A percentile compares a stretch with the other conserved stretches of the same genome.
Conservation (phyloP, 2,888 invertebrate genomes). For the Tenthredo scrophulariae region DNA sequence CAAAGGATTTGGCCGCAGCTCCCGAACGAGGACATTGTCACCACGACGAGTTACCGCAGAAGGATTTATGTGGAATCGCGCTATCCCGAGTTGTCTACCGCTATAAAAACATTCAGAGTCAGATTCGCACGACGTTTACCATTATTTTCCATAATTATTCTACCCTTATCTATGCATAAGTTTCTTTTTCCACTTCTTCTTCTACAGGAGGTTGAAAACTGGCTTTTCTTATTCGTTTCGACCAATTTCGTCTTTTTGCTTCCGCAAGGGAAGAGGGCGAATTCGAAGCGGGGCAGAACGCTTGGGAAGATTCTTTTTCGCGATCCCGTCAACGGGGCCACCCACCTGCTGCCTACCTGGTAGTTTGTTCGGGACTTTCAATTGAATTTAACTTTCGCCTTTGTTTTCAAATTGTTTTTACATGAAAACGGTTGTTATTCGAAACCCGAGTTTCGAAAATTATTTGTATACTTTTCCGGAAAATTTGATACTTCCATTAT, state of each 20-base stretch:
- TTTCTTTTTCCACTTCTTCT: constrained; percentile 3
- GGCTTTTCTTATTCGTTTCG: neutral
- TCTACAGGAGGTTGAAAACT: neutral
- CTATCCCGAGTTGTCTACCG: neutral
- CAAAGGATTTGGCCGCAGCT: constrained; percentile 31
- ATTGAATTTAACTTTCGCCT: constrained; percentile 59
- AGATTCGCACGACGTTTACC: neutral
- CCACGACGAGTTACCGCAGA: neutral
- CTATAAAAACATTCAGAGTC: neutral
- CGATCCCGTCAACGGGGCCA: neutral
- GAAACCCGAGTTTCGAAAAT: constrained; percentile 27
- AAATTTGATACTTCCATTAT: constrained; percentile 55
- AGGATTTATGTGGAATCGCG: neutral
- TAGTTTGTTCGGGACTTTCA: constrained; percentile 59
- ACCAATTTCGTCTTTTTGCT: neutral
- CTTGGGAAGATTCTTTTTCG: constrained; percentile 6
- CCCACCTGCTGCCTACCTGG: constrained; percentile 52
- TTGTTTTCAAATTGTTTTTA: constrained; percentile 54
- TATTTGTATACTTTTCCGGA: constrained; percentile 26
- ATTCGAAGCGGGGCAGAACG: neutral
- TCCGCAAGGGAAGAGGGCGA: neutral
- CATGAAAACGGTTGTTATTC: constrained; percentile 16
- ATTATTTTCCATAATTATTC: constrained; percentile 25
- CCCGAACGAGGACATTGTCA: neutral
- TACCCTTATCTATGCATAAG: neutral